These are phyloP conservation scores for Crotalus helleri DNA, from an alignment of 2,113 vertebrate species.

Conservation along the genomic window DNA sequence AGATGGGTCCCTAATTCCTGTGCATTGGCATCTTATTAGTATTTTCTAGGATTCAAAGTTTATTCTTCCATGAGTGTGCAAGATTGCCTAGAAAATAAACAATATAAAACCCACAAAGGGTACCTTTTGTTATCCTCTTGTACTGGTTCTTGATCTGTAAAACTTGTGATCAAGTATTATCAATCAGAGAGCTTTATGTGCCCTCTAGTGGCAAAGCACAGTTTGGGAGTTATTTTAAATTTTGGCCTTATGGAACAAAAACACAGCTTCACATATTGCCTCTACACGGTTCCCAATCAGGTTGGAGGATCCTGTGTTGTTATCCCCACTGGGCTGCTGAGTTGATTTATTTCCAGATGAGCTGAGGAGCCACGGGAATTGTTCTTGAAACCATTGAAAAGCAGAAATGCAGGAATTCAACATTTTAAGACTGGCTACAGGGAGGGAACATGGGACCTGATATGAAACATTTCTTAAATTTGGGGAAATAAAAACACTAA, in stretches of 20 bases:
- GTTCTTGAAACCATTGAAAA: neutral
- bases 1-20: neutral
- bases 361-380: neutral
- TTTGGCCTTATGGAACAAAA: neutral
- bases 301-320: neutral
- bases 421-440: neutral
- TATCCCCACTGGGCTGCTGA: neutral
- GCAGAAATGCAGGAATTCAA: neutral
- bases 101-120: neutral
- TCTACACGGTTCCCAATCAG: neutral
- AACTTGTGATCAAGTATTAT: neutral
- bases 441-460: neutral
- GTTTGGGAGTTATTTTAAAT: neutral
- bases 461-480: neutral
- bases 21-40: neutral
- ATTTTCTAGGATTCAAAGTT: neutral
- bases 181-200: neutral
- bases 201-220: conserved; percentile 5
- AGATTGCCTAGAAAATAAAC: neutral
- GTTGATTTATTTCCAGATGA: neutral
- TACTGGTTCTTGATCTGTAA: neutral
- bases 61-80: neutral
- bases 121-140: neutral
- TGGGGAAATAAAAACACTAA: neutral
- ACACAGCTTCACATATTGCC: neutral